Conservation (phyloP, 2,113 vertebrate genomes). For the Chlorodrepanis virens region DNA sequence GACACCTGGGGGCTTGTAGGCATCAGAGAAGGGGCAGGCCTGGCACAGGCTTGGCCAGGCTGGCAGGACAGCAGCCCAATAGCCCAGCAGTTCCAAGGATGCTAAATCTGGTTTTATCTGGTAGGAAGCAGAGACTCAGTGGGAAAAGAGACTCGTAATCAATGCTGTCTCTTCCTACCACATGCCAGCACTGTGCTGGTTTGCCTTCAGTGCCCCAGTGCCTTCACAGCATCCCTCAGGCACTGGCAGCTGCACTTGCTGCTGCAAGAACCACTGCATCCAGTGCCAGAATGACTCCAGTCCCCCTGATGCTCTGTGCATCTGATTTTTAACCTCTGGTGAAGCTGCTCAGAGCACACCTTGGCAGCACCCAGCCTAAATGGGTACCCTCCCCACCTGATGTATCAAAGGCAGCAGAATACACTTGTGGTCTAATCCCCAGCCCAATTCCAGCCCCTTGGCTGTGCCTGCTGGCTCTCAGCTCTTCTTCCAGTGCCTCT, state of each 20-base stretch:
- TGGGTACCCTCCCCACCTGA: neutral
- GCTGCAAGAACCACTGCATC: neutral
- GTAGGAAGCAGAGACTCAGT: neutral
- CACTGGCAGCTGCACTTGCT: neutral
- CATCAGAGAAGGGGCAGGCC: neutral
- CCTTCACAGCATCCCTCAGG: neutral
- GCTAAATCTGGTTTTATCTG: neutral
- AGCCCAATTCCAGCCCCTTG: neutral
- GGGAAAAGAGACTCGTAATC: neutral
- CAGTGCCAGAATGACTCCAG: neutral
- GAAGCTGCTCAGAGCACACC: neutral
- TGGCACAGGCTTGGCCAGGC: fast-evolving
- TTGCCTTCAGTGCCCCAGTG: neutral
- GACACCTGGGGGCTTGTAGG: fast-evolving
- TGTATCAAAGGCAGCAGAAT: neutral
- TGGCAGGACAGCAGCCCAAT: neutral
- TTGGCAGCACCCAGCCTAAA: neutral
- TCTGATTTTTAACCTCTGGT: neutral
- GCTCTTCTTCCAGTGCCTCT: neutral
- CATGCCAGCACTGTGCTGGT: neutral
- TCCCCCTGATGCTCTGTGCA: neutral
- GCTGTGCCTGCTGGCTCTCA: neutral
- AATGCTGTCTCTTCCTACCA: neutral
- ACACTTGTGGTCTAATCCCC: neutral
- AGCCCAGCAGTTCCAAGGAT: neutral